Evolutionary conservation across 2,888 invertebrate genomes (phyloP).

Genomic region (Dasypogon diadema): DNA sequence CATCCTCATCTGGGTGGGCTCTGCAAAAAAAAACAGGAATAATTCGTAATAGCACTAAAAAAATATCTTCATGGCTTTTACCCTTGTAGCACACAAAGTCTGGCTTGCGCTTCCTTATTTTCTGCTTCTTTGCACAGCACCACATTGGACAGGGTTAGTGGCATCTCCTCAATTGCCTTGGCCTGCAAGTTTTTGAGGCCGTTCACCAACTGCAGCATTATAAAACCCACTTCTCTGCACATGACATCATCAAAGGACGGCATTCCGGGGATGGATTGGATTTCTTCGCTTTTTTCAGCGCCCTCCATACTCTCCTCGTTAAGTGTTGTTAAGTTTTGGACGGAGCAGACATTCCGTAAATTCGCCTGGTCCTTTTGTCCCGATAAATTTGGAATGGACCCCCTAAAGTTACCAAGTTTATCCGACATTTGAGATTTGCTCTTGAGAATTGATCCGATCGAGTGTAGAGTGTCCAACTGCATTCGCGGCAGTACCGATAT

Average conservation of each 20-base stretch:
- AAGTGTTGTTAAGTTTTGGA: constrained; percentile 68
- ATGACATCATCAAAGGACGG: constrained; percentile 70
- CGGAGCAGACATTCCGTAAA: constrained; percentile 70
- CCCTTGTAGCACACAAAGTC: constrained; percentile 83
- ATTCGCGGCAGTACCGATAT: constrained; percentile 81
- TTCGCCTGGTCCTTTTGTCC: constrained; percentile 65
- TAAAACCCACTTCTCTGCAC: constrained; percentile 78
- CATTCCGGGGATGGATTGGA: constrained; percentile 61
- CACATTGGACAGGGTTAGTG: constrained; percentile 78
- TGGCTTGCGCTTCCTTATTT: constrained; percentile 73
- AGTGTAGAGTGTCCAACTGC: constrained; percentile 80
- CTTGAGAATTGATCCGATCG: constrained; percentile 76
- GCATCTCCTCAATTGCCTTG: constrained; percentile 84
- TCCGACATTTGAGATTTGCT: constrained; percentile 69
- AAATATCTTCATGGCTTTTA: constrained; percentile 65
- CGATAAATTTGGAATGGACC: constrained; percentile 68
- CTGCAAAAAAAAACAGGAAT: constrained; percentile 67
- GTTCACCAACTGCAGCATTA: constrained; percentile 84
- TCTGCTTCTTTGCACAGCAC: constrained; percentile 78
- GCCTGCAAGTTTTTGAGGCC: constrained; percentile 86
- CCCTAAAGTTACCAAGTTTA: constrained; percentile 67
- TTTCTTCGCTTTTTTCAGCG: constrained; percentile 27
- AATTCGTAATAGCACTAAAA: background rate
- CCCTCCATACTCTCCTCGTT: constrained; percentile 64
- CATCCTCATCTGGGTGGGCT: constrained; percentile 77